Base-by-base conservation (phyloP, 2,888 invertebrate species). In the Thelaira solivaga region DNA sequence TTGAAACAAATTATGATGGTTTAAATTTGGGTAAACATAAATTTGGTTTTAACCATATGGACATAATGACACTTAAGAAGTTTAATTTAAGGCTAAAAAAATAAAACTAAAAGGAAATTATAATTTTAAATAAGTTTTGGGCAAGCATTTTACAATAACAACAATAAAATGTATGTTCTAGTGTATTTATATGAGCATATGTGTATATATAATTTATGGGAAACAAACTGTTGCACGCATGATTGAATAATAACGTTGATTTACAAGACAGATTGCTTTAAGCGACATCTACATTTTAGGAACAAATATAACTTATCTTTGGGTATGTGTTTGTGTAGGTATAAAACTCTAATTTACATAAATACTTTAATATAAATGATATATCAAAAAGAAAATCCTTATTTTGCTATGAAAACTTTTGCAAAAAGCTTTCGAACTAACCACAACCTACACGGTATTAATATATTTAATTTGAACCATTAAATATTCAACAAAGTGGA, bases 191-290 rank as follows among this genome's bases (percentile, higher is more conserved):
- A 47, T 34, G 31, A n/a, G n/a, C n/a, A n/a, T n/a, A n/a, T n/a
- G n/a, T n/a, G n/a, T n/a, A n/a, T n/a, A n/a, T n/a, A n/a, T 67
- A 49, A 55, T 69, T 64, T 51, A n/a, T 36, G 47, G n/a, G n/a
- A 13, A 36, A 51, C 49, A 59, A 65, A 78, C 69, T 78, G 62
- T 78, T 74, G 69, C 68, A 69, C 34, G 31, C 49, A 39, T 55
- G 51, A 77, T 64, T 57, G 57, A 73, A 43, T 69, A 53, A 73
- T n/a, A n/a, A n/a, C n/a, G n/a, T n/a, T n/a, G n/a, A 34, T 62
- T 55, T 13, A 26, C 11, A 45, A 45, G 47, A 74, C 29, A 53
- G 39, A 53, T 62, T 69, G 49, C 36, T 45, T 61, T 53, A 64
- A 39, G 47, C 22, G 20, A 18, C 10, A 20, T 41, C 45, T 55